Evolutionary conservation across 2,888 invertebrate genomes (phyloP), one percentile per base, ranked within the genome.

Genomic region (Mythimna impura): DNA sequence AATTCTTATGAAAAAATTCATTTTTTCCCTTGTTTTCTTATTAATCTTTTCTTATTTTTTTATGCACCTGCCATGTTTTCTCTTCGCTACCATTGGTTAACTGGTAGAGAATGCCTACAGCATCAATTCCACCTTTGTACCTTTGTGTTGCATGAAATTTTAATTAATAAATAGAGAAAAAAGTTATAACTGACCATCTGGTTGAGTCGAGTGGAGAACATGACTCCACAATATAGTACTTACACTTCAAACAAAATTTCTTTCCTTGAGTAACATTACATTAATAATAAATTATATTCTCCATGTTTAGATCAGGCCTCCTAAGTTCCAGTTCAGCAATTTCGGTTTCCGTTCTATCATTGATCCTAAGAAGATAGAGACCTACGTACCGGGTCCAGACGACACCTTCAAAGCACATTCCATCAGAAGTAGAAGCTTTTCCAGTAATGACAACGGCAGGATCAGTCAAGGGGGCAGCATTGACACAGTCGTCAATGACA

Each of bases 371-470:
- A 55, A 10, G 8, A 78, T 86, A 20, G 76, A 64, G 57, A 66
- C 14, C 3, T 61, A 73, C 22, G 66, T 63, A 9, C 86, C 86
- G 9, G 54, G 40, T 0, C 17, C 62, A 1, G 55, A 57, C 9
- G 77, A 79, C 36, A 9, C 17, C 0, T 86, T 61, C 52, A 1
- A 0, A 1, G 78, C 68, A 7, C 14, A 30, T 0, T 43, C 61
- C 6, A 0, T 68, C 10, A 66, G 22, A 2, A 60, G n/a, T n/a
- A 20, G 14, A 22, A 57, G 9, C 10, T 78, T 40, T 34, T 57
- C 47, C 6, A n/a, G 17, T 0, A 57, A 85, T 50, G 22, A 65
- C 9, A 79, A 85, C 64, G 86, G 86, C 2, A 4, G 57, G 3
- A 20, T 76, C 20, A 62, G n/a, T 6, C 52, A 76, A 54, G 79